These are phyloP conservation scores for Cyprinus carpio DNA, from an alignment of 2,113 vertebrate species.

Conservation along the genomic window DNA sequence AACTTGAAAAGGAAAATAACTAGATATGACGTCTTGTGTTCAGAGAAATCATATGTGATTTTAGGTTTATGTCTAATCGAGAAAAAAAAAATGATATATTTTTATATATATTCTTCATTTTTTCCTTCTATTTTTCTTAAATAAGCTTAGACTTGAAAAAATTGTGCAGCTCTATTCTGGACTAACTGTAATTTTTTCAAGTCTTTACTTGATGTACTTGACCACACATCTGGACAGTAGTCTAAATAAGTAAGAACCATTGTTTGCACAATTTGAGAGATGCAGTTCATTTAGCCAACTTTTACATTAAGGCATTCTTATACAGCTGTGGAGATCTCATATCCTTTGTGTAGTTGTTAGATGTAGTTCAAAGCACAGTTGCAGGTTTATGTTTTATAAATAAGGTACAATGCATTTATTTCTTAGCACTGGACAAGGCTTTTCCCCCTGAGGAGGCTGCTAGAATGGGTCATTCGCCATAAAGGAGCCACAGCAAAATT, in stretches of 20 bases:
- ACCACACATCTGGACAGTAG: no score
- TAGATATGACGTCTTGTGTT: background rate
- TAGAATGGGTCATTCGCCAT: background rate
- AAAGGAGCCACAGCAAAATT: background rate
- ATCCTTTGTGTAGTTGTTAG: background rate
- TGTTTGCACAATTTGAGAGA: no score
- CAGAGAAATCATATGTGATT: background rate
- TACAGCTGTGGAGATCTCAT: background rate
- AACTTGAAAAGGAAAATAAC: background rate
- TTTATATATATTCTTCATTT: no score
- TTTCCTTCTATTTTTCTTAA: no score
- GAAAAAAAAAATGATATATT: no score
- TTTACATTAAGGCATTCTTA: background rate
- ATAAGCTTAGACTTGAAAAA: no score
- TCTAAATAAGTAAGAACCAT: background rate
- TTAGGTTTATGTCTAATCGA: background rate
- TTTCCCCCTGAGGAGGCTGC: background rate
- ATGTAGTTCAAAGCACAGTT: constrained; percentile 2
- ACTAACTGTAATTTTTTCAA: no score
- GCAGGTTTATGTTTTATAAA: background rate
- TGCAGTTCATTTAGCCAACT: background rate
- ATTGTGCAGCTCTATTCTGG: no score
- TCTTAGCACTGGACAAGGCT: background rate
- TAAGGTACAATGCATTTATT: background rate
- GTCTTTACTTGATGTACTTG: no score